Base-by-base conservation (phyloP, 2,888 invertebrate genomes). In the Byasa hedistus region DNA sequence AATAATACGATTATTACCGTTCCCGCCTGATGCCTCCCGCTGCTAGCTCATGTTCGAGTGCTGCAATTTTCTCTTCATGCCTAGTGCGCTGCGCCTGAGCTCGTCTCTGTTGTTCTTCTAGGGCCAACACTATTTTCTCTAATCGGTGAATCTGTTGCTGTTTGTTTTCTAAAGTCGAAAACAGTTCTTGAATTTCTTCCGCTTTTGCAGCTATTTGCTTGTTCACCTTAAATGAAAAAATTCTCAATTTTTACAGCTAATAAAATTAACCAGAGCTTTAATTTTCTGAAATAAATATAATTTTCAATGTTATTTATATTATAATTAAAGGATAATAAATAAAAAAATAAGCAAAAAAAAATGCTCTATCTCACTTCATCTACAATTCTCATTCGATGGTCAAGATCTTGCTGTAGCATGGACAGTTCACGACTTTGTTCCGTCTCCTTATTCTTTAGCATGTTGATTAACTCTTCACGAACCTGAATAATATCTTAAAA, bases 61-160 rank as follows among this genome's bases (percentile, higher is more conserved):
- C 87, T 0, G 93, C 93, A 27, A 94, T 93, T 67, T 92, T 92
- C 72, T 89, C 91, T 74, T 94, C 94, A 68, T 93, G 86, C 0
- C 93, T 86, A 48, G 93, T 93, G 4, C 94, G 91, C 75, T 93
- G 93, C 69, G 91, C 92, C 73, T 94, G 93, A 8, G 93, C 89
- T 19, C 92, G 87, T 51, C 91, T 82, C 73, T 93, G 93, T 70
- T 94, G 93, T 69, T 93, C 93, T 71, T 93, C 93, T 73, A 93
- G 78, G 55, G 93, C 90, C 60, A 92, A 79, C 61, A 94, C 92
- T 51, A 93, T 87, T 76, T 92, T 93, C 73, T 93, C 93, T 64
- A 94, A 74, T 62, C 91, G 86, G 73, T 91, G 90, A 48, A 93
- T 89, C 75, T 93, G 93, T 73, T 89, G 87, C 76, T 93, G 92